Conservation (phyloP, 2,888 invertebrate species). For the Oxytorus armatus region DNA sequence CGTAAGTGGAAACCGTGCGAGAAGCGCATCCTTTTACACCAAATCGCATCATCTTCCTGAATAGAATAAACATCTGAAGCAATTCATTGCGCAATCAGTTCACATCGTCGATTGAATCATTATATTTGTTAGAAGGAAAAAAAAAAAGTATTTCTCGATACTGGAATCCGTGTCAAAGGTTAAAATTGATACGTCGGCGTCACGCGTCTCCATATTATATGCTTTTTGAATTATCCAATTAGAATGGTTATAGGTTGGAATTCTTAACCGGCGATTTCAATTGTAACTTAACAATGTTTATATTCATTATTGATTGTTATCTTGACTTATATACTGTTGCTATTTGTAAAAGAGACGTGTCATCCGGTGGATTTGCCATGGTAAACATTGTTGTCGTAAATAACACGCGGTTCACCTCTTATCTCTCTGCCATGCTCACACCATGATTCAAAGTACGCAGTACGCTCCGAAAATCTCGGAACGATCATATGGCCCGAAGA, state of each 20-base stretch:
- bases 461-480: not conserved
- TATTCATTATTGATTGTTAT: not conserved
- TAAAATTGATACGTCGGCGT: constrained; percentile 28
- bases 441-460: too few relatives aligned
- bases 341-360: not conserved
- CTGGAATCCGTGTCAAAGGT: constrained; percentile 41
- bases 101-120: constrained; percentile 2
- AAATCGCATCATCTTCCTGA: constrained; percentile 72
- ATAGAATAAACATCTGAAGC: constrained; percentile 71
- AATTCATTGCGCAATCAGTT: constrained; percentile 61
- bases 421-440: not conserved
- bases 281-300: not conserved
- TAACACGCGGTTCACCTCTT: not conserved
- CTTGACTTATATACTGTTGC: not conserved
- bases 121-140: not conserved
- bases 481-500: too few relatives aligned
- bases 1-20: constrained; percentile 68
- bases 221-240: not conserved
- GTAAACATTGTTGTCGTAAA: constrained; percentile 27
- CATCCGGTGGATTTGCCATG: constrained; percentile 25
- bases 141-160: constrained; percentile 8
- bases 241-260: constrained; percentile 22
- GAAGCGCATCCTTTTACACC: constrained; percentile 52
- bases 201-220: not conserved
- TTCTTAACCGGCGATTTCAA: not conserved